Evolutionary conservation across 2,888 invertebrate genomes (phyloP).

Genomic region (Podabrus alpinus): DNA sequence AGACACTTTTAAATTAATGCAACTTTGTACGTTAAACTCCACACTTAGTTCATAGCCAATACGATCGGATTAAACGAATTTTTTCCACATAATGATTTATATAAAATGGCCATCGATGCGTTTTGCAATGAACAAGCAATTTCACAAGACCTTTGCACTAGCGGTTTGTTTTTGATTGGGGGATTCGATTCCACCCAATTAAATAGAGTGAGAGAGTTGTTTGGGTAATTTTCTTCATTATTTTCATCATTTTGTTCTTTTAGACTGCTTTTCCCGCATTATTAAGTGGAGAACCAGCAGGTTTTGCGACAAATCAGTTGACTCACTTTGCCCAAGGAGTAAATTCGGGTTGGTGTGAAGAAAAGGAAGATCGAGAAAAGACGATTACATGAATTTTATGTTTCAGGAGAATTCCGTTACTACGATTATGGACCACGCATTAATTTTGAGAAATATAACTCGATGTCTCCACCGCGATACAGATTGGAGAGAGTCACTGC

Average conservation of each 20-base stretch:
- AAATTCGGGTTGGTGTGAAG: conserved; percentile 44
- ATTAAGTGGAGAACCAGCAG: conserved; percentile 47
- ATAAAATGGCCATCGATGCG: conserved; percentile 57
- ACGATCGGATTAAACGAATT: conserved; percentile 64
- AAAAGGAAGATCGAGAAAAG: not conserved
- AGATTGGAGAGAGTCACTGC: conserved; percentile 55
- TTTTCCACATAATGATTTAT: conserved; percentile 60
- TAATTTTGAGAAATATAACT: conserved; percentile 8
- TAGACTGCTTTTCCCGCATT: conserved; percentile 50
- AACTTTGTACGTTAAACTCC: conserved; percentile 4
- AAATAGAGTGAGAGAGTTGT: conserved; percentile 8
- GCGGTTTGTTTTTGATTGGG: conserved; percentile 60
- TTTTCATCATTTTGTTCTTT: not conserved
- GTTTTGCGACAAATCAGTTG: conserved; percentile 66
- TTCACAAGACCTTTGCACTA: conserved; percentile 59
- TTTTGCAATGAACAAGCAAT: conserved; percentile 52
- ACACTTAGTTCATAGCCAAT: conserved; percentile 7
- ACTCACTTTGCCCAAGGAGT: conserved; percentile 74
- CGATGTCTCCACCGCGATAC: conserved; percentile 8
- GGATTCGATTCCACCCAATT: conserved; percentile 59
- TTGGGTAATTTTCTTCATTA: not conserved
- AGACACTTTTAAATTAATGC: not conserved
- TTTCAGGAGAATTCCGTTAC: conserved; percentile 14
- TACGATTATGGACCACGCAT: conserved; percentile 11
- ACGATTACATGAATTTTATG: not conserved